Conservation (phyloP, 1,140 invertebrate genomes). For the Rhysida immarginata region DNA sequence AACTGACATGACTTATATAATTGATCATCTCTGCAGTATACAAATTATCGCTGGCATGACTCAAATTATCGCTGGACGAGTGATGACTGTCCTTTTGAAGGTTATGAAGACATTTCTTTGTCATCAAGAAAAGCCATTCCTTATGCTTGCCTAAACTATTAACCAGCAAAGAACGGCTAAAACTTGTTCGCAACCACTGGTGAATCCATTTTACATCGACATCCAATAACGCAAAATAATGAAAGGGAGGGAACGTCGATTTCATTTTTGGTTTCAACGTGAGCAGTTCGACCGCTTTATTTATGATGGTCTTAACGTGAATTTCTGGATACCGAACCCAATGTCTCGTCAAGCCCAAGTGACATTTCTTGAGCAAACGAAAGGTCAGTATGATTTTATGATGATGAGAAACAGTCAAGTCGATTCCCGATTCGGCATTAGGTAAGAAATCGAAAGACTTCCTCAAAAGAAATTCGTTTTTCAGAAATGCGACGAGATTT, state of each 20-base stretch:
- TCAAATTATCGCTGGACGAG: not conserved
- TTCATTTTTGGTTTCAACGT: not conserved
- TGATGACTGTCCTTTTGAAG: not conserved
- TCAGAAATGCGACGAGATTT: too few relatives aligned
- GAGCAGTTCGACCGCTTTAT: not conserved
- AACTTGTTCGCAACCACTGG: not conserved
- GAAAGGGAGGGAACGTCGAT: not conserved
- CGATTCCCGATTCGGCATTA: too few relatives aligned
- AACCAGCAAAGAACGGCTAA: not conserved
- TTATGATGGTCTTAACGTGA: not conserved
- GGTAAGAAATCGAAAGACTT: too few relatives aligned
- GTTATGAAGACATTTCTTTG: not conserved
- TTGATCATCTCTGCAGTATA: not conserved
- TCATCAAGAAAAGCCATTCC: not conserved
- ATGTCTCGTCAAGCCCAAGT: too few relatives aligned
- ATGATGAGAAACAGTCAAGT: too few relatives aligned
- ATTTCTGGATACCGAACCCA: not conserved
- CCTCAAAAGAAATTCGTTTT: too few relatives aligned
- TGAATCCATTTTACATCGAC: not conserved
- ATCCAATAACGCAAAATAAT: not conserved
- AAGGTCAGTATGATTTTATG: too few relatives aligned
- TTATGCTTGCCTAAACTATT: not conserved
- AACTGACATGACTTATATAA: not conserved
- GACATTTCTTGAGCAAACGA: too few relatives aligned
- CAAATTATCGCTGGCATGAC: not conserved